Conservation (phyloP, 2,888 invertebrate species). For the Amblyteles armatorius region DNA sequence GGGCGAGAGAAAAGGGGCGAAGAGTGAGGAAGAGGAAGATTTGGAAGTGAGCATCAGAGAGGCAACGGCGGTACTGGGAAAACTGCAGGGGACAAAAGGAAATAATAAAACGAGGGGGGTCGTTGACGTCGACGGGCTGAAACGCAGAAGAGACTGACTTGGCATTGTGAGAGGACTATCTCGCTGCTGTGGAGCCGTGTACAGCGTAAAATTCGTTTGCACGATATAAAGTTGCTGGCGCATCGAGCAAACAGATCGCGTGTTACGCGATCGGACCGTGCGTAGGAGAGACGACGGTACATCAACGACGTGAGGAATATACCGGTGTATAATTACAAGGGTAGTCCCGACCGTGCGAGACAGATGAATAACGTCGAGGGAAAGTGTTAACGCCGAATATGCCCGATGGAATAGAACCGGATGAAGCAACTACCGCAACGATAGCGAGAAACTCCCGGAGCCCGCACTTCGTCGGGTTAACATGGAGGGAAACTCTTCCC, state of each 20-base stretch:
- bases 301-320: conserved; percentile 20
- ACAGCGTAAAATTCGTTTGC: conserved; percentile 39
- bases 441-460: conserved; percentile 37
- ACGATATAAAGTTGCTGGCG: conserved; percentile 30
- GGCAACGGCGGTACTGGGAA: conserved; percentile 34
- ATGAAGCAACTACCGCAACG: conserved; percentile 54
- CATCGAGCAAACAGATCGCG: neutral
- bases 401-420: conserved; percentile 27
- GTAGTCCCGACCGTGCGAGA: conserved; percentile 37
- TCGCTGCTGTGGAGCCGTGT: conserved; percentile 24
- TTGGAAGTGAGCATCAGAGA: conserved; percentile 43
- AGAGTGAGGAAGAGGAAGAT: conserved; percentile 34
- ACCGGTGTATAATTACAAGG: conserved; percentile 33
- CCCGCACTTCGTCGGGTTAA: conserved; percentile 11
- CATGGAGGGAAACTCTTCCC: conserved; percentile 42
- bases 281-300: conserved; percentile 5
- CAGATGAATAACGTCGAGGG: conserved; percentile 10
- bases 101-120: conserved; percentile 54
- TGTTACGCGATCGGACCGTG: conserved; percentile 30
- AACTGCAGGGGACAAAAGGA: conserved; percentile 35
- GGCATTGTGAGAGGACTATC: conserved; percentile 44
- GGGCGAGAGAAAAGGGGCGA: conserved; percentile 57
- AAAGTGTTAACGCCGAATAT: conserved; percentile 26
- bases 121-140: conserved; percentile 17
- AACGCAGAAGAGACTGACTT: conserved; percentile 51